Conservation (phyloP, 1,140 invertebrate species). For the Cydia strobilella region DNA sequence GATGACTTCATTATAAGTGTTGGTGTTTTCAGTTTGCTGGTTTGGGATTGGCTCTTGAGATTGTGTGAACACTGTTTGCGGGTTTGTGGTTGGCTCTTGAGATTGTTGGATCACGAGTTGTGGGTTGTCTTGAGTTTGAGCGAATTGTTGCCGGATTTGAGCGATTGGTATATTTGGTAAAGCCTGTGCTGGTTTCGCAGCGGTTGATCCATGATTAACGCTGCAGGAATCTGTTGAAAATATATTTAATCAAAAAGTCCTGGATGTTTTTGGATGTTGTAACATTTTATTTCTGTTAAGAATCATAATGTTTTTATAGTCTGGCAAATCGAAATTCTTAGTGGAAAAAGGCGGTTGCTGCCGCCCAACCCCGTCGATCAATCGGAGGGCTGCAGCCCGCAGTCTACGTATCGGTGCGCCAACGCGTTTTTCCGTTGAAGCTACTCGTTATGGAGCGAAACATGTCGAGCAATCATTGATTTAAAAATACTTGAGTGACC, state of each 20-base stretch:
- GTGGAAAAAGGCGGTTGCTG: too few species aligned
- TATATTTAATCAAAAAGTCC: background rate
- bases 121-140: background rate
- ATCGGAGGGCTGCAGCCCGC: too few species aligned
- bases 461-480: too few species aligned
- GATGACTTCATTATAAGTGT: background rate
- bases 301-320: too few species aligned
- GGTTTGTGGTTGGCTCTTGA: background rate
- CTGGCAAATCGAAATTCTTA: too few species aligned
- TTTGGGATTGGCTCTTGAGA: background rate
- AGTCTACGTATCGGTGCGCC: too few species aligned
- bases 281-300: too few species aligned
- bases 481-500: too few species aligned
- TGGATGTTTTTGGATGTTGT: too few species aligned
- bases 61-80: background rate
- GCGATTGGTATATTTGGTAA: background rate
- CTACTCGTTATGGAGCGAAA: too few species aligned
- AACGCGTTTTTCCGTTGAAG: too few species aligned
- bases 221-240: conserved; percentile 1
- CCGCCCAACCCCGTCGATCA: too few species aligned
- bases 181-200: background rate
- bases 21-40: background rate
- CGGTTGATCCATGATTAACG: background rate
- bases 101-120: background rate
- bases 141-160: background rate